Evolutionary conservation across 2,888 invertebrate genomes (phyloP).

Genomic region (Criorhina ranunculi): DNA sequence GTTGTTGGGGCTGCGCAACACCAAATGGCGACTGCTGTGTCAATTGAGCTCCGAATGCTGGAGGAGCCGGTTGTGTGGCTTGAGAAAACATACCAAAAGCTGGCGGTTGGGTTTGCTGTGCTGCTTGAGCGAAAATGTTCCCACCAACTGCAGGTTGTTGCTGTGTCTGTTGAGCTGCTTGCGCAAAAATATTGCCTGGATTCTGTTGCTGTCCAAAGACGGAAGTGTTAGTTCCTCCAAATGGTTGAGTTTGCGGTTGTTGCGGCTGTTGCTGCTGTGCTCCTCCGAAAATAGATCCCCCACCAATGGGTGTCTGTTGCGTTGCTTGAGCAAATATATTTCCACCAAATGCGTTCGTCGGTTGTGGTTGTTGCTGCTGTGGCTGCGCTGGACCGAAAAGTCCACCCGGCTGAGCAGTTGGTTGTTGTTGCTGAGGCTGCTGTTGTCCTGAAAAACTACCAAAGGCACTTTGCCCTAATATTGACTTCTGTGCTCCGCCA

Average conservation of each 20-base stretch:
- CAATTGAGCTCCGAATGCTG: slow-evolving; percentile 55
- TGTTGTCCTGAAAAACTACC: slow-evolving; percentile 74
- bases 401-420: slow-evolving; percentile 39
- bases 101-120: slow-evolving; percentile 36
- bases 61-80: slow-evolving; percentile 42
- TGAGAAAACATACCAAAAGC: slow-evolving; percentile 71
- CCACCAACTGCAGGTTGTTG: slow-evolving; percentile 58
- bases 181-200: slow-evolving; percentile 58
- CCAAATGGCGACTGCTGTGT: slow-evolving; percentile 32
- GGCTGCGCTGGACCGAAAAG: slow-evolving; percentile 68
- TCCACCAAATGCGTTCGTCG: slow-evolving; percentile 68
- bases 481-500: slow-evolving; percentile 70
- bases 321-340: slow-evolving; percentile 77
- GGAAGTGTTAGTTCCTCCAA: slow-evolving; percentile 25
- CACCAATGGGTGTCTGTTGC: slow-evolving; percentile 47
- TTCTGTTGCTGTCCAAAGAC: slow-evolving; percentile 48
- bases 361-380: slow-evolving; percentile 63
- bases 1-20: slow-evolving; percentile 59
- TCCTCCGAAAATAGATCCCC: slow-evolving; percentile 38
- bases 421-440: slow-evolving; percentile 77
- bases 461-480: slow-evolving; percentile 64
- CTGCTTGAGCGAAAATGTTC: slow-evolving; percentile 78
- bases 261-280: slow-evolving; percentile 58
- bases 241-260: slow-evolving; percentile 62
- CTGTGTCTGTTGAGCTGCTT: slow-evolving; percentile 66